These are phyloP conservation scores for Dicranocentrus wangi DNA, from an alignment of 2,888 invertebrate genomes.

Conservation along the genomic window DNA sequence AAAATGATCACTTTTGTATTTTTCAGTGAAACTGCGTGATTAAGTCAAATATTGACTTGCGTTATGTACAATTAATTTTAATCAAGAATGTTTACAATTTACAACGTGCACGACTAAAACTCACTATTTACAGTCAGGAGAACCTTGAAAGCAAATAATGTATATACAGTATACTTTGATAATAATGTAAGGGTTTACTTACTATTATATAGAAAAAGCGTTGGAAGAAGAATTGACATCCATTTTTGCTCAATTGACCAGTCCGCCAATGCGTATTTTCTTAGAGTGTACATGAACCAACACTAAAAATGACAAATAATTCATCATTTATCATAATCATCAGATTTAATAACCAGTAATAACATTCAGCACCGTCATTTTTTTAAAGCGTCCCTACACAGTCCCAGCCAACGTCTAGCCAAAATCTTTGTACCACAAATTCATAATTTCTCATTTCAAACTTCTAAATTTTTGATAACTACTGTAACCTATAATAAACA, in stretches of 20 bases:
- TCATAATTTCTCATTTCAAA: too few species aligned
- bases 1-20: too few species aligned
- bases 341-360: slow-evolving; percentile 8
- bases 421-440: too few species aligned
- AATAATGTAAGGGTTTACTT: slow-evolving; percentile 75
- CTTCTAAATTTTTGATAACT: too few species aligned
- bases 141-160: too few species aligned
- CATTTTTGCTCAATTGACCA: slow-evolving; percentile 99
- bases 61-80: slow-evolving; percentile 38
- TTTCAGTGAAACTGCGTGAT: slow-evolving; percentile 13
- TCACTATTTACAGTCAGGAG: too few species aligned
- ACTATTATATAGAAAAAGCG: slow-evolving; percentile 94
- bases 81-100: slow-evolving; percentile 26
- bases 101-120: not conserved
- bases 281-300: slow-evolving; percentile 91
- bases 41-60: slow-evolving; percentile 24
- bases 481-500: too few species aligned
- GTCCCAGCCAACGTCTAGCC: not conserved
- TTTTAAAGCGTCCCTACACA: not conserved
- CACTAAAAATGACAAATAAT: slow-evolving; percentile 80
- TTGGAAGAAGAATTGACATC: slow-evolving; percentile 90
- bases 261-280: slow-evolving; percentile 90
- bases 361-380: not conserved
- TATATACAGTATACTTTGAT: not conserved
- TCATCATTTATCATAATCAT: slow-evolving; percentile 64